Evolutionary conservation across 1,140 invertebrate species (phyloP).

Genomic region (Asobara japonica): DNA sequence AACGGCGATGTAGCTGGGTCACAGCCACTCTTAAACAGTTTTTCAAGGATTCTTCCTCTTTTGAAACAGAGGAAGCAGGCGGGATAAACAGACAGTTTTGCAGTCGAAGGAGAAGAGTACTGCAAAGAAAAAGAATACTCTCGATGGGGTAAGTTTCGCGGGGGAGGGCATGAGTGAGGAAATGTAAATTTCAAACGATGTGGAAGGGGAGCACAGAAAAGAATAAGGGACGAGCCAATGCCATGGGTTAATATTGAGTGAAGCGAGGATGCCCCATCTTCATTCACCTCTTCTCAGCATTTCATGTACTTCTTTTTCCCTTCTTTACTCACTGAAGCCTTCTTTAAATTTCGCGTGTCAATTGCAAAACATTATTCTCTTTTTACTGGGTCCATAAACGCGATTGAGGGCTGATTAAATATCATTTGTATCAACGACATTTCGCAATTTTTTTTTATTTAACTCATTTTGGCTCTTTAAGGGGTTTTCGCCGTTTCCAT

Average conservation of each 20-base stretch:
- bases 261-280: conserved; percentile 44
- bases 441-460: not conserved
- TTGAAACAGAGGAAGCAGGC: conserved; percentile 59
- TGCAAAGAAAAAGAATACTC: conserved; percentile 26
- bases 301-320: conserved; percentile 33
- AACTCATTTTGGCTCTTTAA: not conserved
- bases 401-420: not conserved
- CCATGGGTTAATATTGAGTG: conserved; percentile 60
- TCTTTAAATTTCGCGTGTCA: conserved; percentile 67
- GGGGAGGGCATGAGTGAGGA: conserved; percentile 44
- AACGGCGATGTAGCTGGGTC: conserved; percentile 41
- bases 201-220: conserved; percentile 63
- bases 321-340: conserved; percentile 25
- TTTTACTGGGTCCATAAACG: not conserved
- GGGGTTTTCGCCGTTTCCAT: too few species aligned
- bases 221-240: conserved; percentile 62
- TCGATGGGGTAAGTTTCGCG: conserved; percentile 36
- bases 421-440: not conserved
- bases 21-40: conserved; percentile 26
- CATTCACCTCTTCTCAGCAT: conserved; percentile 31
- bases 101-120: conserved; percentile 38
- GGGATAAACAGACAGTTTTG: conserved; percentile 66
- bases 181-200: conserved; percentile 68
- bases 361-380: conserved; percentile 55
- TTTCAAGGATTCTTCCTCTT: conserved; percentile 43